A percentile compares a stretch with the other conserved stretches of the same genome.
Conservation (phyloP, 37 sponge, comb jelly and placozoan species). For the Spongia lamella region DNA sequence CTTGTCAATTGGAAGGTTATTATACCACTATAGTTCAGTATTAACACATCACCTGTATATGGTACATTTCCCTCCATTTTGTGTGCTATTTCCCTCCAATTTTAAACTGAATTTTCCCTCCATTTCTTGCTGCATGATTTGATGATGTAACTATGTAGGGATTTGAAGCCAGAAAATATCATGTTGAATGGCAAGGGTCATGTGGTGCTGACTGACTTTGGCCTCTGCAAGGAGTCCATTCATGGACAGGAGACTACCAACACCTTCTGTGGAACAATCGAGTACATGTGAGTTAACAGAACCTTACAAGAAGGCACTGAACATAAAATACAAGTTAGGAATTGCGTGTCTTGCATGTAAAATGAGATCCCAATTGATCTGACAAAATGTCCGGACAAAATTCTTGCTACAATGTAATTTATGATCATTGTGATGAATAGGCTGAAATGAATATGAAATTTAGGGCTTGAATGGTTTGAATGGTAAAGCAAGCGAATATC, state of each 20-base stretch:
- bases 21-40: no score
- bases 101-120: background rate
- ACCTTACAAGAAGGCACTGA: no score
- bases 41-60: no score
- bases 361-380: no score
- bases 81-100: conserved; percentile 4
- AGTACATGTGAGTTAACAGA: conserved; percentile 96
- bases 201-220: conserved; percentile 97
- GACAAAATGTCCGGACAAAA: no score
- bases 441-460: no score
- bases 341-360: background rate
- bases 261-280: conserved; percentile 99
- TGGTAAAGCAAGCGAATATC: no score
- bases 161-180: conserved; percentile 98
- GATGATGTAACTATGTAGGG: conserved; percentile 50
- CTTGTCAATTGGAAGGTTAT: no score
- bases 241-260: conserved; percentile 83
- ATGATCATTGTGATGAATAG: background rate
- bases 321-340: no score
- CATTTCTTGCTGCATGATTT: background rate
- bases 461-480: no score
- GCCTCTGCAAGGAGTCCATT: conserved; percentile 95
- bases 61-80: no score
- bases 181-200: conserved; percentile 88
- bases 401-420: background rate